Base-by-base conservation (phyloP, 1,140 invertebrate species). In the Tigriopus japonicus region DNA sequence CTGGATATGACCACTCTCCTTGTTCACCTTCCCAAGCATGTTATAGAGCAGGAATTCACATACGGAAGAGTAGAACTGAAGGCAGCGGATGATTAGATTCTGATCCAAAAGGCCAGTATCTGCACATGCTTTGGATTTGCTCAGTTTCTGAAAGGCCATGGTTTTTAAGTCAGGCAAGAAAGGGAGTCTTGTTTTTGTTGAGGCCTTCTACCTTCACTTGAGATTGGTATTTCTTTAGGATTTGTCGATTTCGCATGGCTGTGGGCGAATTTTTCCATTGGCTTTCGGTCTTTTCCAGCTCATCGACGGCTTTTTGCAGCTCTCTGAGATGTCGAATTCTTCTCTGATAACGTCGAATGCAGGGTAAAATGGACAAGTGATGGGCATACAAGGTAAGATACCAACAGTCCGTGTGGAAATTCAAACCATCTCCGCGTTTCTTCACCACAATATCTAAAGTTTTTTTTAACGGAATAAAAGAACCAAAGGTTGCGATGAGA, bases 341-440 rank as follows among this genome's bases (percentile, higher is more conserved):
- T 62, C 86, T 76, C 67, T 88, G 85, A 69, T 96, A 90, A 56
- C 86, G 87, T 67, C 88, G 83, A 17, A 91, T 77, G 1, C 86
- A 82, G 2, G 93, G 91, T 63, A 94, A 75, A 24, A 95, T 76
- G 23, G 87, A 83, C 43, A 97, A 76, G 69, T 96, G 89, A 73
- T 96, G 89, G 68, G 84, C 86, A 69, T 93, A 87, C 13, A 97
- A 75, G 0, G 92, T 95, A 28, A 97, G 73, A 72, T 94, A 96
- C 86, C 93, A 97, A 70, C 92, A 96, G 65, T 94, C 86, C 0
- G 92, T 96, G 24, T 87, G 83, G 72, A 98, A 97, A 68, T 92
- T 95, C 0, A 82, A 9, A 5, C 28, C 28, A 5, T 35, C 9
- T 3, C 28, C 77, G 28, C 28, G 28, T 35, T 35, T 35, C 28